These are phyloP conservation scores for Enteromius treurensis DNA, from an alignment of 2,797 vertebrate genomes.

Conservation along the genomic window DNA sequence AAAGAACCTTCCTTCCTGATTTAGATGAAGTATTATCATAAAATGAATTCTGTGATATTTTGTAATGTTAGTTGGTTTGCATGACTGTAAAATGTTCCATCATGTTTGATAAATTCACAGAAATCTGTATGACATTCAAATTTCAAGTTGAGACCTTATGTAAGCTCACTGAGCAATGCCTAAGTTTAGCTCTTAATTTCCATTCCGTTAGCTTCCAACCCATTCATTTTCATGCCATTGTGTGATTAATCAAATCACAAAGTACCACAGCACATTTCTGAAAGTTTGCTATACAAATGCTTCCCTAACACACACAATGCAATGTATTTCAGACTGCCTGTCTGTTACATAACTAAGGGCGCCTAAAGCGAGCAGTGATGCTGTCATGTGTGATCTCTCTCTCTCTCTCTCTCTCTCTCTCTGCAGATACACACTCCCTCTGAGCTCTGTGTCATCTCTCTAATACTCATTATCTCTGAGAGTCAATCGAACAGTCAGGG, in stretches of 20 bases:
- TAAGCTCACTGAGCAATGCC: neutral
- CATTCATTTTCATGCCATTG: neutral
- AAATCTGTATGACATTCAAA: neutral
- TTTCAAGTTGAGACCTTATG: neutral
- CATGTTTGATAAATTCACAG: neutral
- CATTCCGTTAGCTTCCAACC: neutral
- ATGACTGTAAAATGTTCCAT: neutral
- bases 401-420: slow-evolving; percentile 1
- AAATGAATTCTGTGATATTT: neutral
- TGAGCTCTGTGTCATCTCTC: slow-evolving; percentile 26
- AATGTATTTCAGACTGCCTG: neutral
- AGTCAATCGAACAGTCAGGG: slow-evolving; percentile 18
- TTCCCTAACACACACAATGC: neutral
- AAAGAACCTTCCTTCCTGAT: neutral
- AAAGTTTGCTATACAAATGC: neutral
- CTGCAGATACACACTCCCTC: neutral
- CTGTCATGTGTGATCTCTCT: slow-evolving; percentile 12
- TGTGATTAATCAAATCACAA: slow-evolving; percentile 14
- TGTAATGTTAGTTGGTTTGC: neutral
- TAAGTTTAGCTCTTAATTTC: slow-evolving; percentile 11
- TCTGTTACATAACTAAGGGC: neutral
- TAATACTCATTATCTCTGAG: slow-evolving; percentile 1
- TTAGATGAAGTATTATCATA: neutral
- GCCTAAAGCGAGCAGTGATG: neutral
- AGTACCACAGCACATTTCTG: neutral